Evolutionary conservation across 2,113 vertebrate species (phyloP).

Genomic region (Mobula hypostoma): DNA sequence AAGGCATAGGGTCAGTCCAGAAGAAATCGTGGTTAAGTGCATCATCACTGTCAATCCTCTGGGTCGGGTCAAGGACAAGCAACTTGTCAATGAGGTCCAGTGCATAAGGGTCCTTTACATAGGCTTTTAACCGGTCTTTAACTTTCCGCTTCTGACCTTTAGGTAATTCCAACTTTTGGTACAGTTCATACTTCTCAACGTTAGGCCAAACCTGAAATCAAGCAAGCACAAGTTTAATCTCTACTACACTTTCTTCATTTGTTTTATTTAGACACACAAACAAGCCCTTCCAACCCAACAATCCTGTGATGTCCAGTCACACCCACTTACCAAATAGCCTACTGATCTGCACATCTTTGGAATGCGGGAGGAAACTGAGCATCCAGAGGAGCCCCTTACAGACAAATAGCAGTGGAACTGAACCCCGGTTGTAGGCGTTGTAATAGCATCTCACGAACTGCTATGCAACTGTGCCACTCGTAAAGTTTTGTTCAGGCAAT

Average conservation of each 20-base stretch:
- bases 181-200: conserved; percentile 91
- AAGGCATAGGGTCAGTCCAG: conserved; percentile 98
- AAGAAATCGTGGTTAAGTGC: conserved; percentile 97
- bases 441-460: too few relatives aligned
- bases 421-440: too few relatives aligned
- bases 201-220: conserved; percentile 77
- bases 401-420: too few relatives aligned
- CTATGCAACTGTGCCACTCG: too few relatives aligned
- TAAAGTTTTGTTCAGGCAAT: neutral
- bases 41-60: conserved; percentile 86
- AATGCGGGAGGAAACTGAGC: too few relatives aligned
- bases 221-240: neutral
- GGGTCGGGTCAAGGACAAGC: conserved; percentile 86
- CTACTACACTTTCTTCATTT: neutral
- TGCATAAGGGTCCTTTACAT: conserved; percentile 86
- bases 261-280: too few relatives aligned
- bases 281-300: too few relatives aligned
- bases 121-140: conserved; percentile 95
- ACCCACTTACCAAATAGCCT: too few relatives aligned
- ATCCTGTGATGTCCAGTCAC: too few relatives aligned
- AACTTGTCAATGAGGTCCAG: conserved; percentile 91
- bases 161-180: conserved; percentile 89
- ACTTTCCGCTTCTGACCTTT: conserved; percentile 97
- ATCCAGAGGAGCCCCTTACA: too few relatives aligned
- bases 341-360: too few relatives aligned